Conservation (phyloP, 2,888 invertebrate genomes). For the Ennomos quercinarius region DNA sequence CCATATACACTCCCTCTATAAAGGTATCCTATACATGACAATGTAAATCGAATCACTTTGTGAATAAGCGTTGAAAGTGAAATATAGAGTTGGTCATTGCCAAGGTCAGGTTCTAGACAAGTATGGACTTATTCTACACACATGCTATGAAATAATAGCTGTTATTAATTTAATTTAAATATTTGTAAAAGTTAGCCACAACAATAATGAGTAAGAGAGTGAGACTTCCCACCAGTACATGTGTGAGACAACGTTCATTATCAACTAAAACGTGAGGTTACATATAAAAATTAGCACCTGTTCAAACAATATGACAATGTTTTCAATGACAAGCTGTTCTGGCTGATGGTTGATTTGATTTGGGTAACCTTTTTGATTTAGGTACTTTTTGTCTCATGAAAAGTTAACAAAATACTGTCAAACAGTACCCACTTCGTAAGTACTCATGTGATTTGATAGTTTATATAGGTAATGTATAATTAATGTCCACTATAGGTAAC, state of each 20-base stretch:
- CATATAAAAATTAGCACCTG: constrained; percentile 4
- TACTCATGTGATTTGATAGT: no score
- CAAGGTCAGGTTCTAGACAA: no score
- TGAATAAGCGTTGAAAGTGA: neutral
- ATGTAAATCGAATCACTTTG: constrained; percentile 18
- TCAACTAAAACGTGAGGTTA: neutral
- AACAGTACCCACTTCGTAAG: no score
- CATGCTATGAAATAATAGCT: no score
- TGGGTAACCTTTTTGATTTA: neutral
- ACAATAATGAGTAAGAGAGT: constrained; percentile 1
- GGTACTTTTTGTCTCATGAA: no score
- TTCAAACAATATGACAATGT: constrained; percentile 12
- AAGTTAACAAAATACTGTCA: no score
- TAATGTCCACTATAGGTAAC: no score
- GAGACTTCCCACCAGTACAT: constrained; percentile 18
- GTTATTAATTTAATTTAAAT: no score
- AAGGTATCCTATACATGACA: no score
- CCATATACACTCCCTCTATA: no score
- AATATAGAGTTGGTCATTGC: neutral
- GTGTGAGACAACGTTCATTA: constrained; percentile 12
- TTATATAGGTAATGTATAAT: no score
- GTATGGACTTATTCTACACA: no score
- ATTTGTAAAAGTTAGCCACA: neutral
- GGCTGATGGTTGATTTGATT: neutral
- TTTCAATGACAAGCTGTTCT: constrained; percentile 10